phyloP scores from a whole-genome alignment of 2,888 invertebrate genomes.

The Dryococelus australis region DNA sequence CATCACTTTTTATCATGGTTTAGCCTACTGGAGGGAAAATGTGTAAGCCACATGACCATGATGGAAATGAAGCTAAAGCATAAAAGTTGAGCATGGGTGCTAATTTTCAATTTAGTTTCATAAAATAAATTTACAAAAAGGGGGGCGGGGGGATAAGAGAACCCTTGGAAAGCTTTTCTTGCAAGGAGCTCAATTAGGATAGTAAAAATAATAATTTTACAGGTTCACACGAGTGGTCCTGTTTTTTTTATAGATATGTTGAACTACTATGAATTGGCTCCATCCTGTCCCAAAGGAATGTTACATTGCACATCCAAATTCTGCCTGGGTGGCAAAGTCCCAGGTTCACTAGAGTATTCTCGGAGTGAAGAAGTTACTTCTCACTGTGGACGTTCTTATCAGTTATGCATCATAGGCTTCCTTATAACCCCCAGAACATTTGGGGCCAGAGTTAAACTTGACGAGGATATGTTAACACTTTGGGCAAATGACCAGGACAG shows the following conservation, averaged over 20 bases:
- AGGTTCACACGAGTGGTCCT: too few relatives aligned
- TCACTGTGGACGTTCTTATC: conserved; percentile 42
- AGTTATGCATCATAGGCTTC: conserved; percentile 52
- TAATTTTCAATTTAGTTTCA: too few relatives aligned
- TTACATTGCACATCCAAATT: conserved; percentile 55
- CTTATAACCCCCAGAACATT: conserved; percentile 53
- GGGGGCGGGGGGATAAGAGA: too few relatives aligned
- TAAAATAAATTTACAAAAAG: too few relatives aligned
- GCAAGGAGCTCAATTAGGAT: too few relatives aligned
- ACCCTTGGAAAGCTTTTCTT: too few relatives aligned
- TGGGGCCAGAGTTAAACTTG: conserved; percentile 54
- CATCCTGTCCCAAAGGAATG: conserved; percentile 32
- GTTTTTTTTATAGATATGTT: conserved; percentile 30
- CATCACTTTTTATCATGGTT: too few relatives aligned
- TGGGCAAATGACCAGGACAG: conserved; percentile 51
- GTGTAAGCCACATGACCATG: too few relatives aligned
- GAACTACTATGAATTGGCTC: conserved; percentile 23
- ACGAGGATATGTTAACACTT: conserved; percentile 49
- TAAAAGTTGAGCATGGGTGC: too few relatives aligned
- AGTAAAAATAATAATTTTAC: too few relatives aligned
- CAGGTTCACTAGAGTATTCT: conserved; percentile 41
- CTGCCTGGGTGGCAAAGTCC: conserved; percentile 49
- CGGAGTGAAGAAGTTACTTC: conserved; percentile 30
- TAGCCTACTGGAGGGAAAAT: too few relatives aligned
- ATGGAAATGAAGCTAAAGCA: too few relatives aligned